Percentiles rank a stretch among this genome's conserved stretches.
These are phyloP conservation scores for Zingel zingel DNA, from an alignment of 2,113 vertebrate genomes.

Conservation along the genomic window DNA sequence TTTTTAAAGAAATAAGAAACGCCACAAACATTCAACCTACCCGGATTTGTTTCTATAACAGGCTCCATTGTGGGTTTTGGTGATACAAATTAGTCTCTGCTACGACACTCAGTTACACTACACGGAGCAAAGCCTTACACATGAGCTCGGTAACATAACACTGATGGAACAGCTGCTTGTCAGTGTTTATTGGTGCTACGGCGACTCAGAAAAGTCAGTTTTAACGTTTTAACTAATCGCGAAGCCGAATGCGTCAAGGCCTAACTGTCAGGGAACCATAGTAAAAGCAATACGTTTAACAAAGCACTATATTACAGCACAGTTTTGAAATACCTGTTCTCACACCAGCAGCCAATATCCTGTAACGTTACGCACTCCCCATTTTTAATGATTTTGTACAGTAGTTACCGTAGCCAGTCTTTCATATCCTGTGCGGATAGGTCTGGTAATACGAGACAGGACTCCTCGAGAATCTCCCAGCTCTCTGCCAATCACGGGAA, in stretches of 20 bases:
- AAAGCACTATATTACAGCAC: too few species aligned
- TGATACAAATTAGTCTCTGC: not conserved
- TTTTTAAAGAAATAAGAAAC: not conserved
- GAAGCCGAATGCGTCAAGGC: not conserved
- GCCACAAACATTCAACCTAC: conserved; percentile 50
- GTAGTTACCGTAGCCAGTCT: too few species aligned
- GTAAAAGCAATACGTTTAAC: too few species aligned
- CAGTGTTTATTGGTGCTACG: conserved; percentile 73
- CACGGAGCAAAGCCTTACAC: conserved; percentile 31
- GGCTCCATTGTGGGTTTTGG: conserved; percentile 68
- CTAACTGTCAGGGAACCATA: too few species aligned
- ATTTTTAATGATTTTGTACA: too few species aligned
- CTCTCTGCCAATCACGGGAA: too few species aligned
- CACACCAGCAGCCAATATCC: too few species aligned
- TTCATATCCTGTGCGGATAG: too few species aligned
- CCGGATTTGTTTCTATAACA: conserved; percentile 63
- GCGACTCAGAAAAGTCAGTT: conserved; percentile 31
- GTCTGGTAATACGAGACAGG: too few species aligned
- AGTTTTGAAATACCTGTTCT: too few species aligned
- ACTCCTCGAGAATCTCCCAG: too few species aligned
- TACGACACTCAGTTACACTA: not conserved
- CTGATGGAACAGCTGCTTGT: conserved; percentile 77
- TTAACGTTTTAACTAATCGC: conserved; percentile 6
- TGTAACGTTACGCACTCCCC: too few species aligned
- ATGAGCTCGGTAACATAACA: conserved; percentile 62